Evolutionary conservation across 2,888 invertebrate genomes (phyloP).

Genomic region (Ormia ochracea): DNA sequence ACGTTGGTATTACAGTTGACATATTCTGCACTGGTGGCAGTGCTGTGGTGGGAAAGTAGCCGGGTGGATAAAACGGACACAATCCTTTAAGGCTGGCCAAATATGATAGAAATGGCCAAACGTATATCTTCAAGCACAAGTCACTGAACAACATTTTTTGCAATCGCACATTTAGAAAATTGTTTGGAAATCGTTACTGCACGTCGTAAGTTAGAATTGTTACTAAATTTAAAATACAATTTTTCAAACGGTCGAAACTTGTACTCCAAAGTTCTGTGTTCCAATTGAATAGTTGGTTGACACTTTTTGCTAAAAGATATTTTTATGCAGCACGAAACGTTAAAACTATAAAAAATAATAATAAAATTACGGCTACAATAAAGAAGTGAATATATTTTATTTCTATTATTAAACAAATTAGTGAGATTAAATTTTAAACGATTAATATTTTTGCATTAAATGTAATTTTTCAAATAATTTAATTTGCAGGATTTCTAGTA

Average conservation of each 20-base stretch:
- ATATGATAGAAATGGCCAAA: conserved; percentile 75
- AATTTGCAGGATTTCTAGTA: too few relatives aligned
- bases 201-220: background rate
- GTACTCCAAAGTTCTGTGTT: background rate
- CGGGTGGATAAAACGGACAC: conserved; percentile 70
- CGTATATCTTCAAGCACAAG: conserved; percentile 74
- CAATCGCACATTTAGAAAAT: background rate
- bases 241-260: background rate
- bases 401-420: too few relatives aligned
- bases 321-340: conserved; percentile 33
- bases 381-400: too few relatives aligned
- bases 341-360: background rate
- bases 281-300: conserved; percentile 7
- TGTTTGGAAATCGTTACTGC: background rate
- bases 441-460: too few relatives aligned
- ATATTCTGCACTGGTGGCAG: conserved; percentile 67
- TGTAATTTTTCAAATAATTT: too few relatives aligned
- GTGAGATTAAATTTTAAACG: too few relatives aligned
- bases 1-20: conserved; percentile 60
- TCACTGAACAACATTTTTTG: conserved; percentile 65
- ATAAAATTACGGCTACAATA: too few relatives aligned
- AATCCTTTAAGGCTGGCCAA: conserved; percentile 75
- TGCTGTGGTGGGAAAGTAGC: conserved; percentile 71
- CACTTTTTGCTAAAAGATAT: background rate
- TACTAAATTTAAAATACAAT: conserved; percentile 1